phyloP scores from a whole-genome alignment of 2,797 vertebrate genomes.

The Myotis daubentonii region DNA sequence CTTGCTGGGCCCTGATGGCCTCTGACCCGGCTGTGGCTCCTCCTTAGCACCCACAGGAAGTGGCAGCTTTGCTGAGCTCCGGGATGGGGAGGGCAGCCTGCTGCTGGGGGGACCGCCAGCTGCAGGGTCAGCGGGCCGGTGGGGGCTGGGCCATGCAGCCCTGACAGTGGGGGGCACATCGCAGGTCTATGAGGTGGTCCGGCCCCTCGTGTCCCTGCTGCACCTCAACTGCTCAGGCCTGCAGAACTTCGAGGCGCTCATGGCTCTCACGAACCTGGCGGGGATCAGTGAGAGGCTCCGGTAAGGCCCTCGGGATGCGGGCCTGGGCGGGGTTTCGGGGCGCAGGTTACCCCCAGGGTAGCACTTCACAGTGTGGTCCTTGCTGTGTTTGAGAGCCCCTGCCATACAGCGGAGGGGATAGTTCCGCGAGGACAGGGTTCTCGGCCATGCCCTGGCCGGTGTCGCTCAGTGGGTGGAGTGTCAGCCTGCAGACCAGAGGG shows the following conservation, averaged over 20 bases:
- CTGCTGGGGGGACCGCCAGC: not conserved
- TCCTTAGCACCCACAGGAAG: not conserved
- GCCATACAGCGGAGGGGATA: not conserved
- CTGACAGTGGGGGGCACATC: not conserved
- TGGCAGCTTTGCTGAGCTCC: not conserved
- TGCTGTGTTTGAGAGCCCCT: not conserved
- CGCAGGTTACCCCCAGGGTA: not conserved
- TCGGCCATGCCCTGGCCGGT: no score
- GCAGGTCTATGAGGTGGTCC: conserved; percentile 96
- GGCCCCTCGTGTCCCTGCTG: conserved; percentile 93
- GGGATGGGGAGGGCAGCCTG: accelerated
- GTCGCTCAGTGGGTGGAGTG: no score
- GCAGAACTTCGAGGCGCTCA: conserved; percentile 98
- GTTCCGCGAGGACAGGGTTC: not conserved
- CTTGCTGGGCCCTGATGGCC: not conserved
- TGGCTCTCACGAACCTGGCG: conserved; percentile 97
- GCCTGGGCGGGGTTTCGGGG: not conserved
- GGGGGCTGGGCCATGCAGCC: accelerated
- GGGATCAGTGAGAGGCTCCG: conserved; percentile 96
- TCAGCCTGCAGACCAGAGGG: no score
- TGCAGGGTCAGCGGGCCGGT: accelerated
- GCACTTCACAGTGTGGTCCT: no score
- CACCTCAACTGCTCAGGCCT: conserved; percentile 92
- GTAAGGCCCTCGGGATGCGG: conserved; percentile 81
- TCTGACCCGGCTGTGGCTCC: not conserved